These are phyloP conservation scores for Seriola rivoliana DNA, from an alignment of 2,113 vertebrate genomes.

Conservation along the genomic window DNA sequence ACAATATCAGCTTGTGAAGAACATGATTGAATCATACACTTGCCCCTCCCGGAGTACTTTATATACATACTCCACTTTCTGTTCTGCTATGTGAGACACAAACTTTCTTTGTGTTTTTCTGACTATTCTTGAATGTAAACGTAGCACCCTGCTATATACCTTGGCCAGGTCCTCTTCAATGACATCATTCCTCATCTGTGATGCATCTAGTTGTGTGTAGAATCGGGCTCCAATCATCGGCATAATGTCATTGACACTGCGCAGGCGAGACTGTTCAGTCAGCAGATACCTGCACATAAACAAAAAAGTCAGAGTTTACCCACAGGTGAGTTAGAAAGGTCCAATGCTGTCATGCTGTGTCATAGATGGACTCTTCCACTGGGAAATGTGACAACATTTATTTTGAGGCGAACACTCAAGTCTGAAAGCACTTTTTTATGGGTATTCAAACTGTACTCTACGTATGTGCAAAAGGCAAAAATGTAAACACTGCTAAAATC, in stretches of 20 bases:
- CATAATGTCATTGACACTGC: conserved; percentile 99
- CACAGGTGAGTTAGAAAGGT: background rate
- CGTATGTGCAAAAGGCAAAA: no score
- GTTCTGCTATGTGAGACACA: no score
- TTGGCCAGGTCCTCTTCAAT: conserved; percentile 99
- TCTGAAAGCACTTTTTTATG: background rate
- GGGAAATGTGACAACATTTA: background rate
- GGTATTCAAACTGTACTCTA: no score
- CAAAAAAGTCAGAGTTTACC: conserved; percentile 9
- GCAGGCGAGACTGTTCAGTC: conserved; percentile 96
- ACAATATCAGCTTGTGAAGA: background rate
- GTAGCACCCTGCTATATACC: conserved; percentile 79
- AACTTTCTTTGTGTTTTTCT: background rate
- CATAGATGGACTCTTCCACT: no score
- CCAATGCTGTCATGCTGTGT: no score
- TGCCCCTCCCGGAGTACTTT: no score
- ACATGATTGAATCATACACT: background rate
- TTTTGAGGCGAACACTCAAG: background rate
- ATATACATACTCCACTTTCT: background rate
- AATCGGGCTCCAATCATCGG: conserved; percentile 99
- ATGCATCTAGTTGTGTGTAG: conserved; percentile 98
- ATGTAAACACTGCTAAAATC: no score
- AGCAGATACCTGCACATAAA: conserved; percentile 91
- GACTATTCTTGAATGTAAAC: background rate
- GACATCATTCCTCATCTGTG: conserved; percentile 99